Conservation (phyloP, 1,140 invertebrate genomes). For the Dendroctonus ponderosae region DNA sequence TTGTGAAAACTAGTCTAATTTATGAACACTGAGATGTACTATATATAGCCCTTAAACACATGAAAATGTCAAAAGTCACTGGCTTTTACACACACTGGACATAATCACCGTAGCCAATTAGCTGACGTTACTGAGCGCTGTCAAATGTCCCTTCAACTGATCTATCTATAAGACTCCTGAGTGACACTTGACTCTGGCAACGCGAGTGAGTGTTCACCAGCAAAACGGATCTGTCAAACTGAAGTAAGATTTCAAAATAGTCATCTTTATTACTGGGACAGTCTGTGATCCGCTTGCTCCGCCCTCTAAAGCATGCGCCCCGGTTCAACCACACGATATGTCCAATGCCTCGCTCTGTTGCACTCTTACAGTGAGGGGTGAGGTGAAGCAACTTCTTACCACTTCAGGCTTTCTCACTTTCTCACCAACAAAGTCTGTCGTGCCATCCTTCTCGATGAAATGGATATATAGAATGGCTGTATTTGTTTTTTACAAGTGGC, state of each 20-base stretch:
- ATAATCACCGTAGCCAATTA: slow-evolving; percentile 1
- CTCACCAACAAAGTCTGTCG: not conserved
- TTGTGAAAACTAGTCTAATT: not conserved
- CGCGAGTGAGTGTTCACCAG: slow-evolving; percentile 48
- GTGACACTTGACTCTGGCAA: slow-evolving; percentile 30
- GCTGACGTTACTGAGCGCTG: not conserved
- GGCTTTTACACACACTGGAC: not conserved
- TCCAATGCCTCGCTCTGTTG: slow-evolving; percentile 7
- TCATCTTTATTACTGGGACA: slow-evolving; percentile 51
- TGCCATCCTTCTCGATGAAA: not conserved
- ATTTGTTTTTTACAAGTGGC: slow-evolving; percentile 21
- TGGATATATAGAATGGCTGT: slow-evolving; percentile 20
- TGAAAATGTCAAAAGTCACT: not conserved
- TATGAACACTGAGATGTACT: too few species aligned
- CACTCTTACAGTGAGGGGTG: not conserved
- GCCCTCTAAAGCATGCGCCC: slow-evolving; percentile 42
- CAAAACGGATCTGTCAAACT: slow-evolving; percentile 52
- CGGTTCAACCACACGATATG: slow-evolving; percentile 2
- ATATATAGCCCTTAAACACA: not conserved
- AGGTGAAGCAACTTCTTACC: not conserved
- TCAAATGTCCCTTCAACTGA: slow-evolving; percentile 10
- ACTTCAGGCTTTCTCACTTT: slow-evolving; percentile 2
- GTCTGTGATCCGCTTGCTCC: slow-evolving; percentile 38
- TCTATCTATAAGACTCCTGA: slow-evolving; percentile 28
- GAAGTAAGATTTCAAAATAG: slow-evolving; percentile 54